Conservation (phyloP, 53 echinoderm and acorn worm species). For the Holothuria leucospilota region DNA sequence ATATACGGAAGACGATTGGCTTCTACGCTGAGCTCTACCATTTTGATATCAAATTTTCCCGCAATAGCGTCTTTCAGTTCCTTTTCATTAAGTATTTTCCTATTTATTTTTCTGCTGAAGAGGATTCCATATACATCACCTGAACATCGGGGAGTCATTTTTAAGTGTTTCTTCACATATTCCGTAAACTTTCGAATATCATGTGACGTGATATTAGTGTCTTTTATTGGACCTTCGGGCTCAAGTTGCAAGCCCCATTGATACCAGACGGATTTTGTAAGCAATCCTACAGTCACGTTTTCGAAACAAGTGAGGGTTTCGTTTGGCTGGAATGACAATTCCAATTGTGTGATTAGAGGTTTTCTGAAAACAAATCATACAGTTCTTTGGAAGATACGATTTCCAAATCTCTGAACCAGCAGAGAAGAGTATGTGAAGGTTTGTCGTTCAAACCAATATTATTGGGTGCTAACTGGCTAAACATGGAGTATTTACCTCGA, state of each 20-base stretch:
- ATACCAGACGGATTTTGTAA: background rate
- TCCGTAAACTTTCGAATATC: too few species aligned
- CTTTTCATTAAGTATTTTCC: too few species aligned
- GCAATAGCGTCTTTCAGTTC: too few species aligned
- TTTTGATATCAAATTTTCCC: background rate
- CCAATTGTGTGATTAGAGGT: background rate
- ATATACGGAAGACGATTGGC: background rate
- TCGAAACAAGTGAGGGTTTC: slow-evolving; percentile 12
- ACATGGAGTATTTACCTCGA: too few species aligned
- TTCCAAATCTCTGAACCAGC: too few species aligned
- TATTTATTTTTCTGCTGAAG: too few species aligned
- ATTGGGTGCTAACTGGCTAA: too few species aligned
- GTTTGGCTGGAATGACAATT: background rate
- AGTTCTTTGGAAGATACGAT: too few species aligned
- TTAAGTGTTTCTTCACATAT: too few species aligned
- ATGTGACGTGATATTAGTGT: background rate
- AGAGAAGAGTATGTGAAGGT: background rate
- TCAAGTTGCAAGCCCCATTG: background rate
- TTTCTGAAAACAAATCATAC: background rate
- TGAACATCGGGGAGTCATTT: too few species aligned
- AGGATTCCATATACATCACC: too few species aligned
- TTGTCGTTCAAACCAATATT: background rate
- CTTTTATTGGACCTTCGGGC: slow-evolving; percentile 11
- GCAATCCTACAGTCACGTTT: slow-evolving; percentile 9
- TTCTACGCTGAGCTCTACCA: background rate